These are phyloP conservation scores for Ochropleura leucogaster DNA, from an alignment of 2,888 invertebrate species.

Conservation along the genomic window DNA sequence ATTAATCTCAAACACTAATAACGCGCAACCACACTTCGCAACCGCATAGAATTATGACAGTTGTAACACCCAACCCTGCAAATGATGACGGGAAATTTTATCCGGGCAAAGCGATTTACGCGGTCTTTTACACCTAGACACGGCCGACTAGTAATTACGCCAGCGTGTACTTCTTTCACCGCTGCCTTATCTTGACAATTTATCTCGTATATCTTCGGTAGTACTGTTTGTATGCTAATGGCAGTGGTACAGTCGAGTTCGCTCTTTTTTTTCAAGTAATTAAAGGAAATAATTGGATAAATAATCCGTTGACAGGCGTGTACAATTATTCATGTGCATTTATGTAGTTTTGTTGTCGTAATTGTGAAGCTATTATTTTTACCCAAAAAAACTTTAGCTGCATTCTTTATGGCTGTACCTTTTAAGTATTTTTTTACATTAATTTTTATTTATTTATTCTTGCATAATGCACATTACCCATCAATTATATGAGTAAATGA, in stretches of 20 bases:
- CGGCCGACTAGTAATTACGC: slow-evolving; percentile 79
- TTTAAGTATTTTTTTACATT: slow-evolving; percentile 1
- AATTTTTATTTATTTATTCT: neutral
- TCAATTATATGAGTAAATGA: neutral
- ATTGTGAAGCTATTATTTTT: slow-evolving; percentile 27
- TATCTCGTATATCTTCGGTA: slow-evolving; percentile 83
- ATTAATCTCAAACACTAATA: slow-evolving; percentile 62
- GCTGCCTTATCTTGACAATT: slow-evolving; percentile 84
- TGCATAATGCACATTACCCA: neutral
- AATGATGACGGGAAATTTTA: slow-evolving; percentile 59
- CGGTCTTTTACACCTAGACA: slow-evolving; percentile 72
- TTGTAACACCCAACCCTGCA: slow-evolving; percentile 58
- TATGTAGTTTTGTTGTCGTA: slow-evolving; percentile 34
- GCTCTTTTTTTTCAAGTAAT: slow-evolving; percentile 59
- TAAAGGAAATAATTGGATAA: slow-evolving; percentile 60
- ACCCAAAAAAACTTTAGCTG: neutral
- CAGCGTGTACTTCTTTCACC: slow-evolving; percentile 82
- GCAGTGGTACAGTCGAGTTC: slow-evolving; percentile 69
- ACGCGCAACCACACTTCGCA: slow-evolving; percentile 53
- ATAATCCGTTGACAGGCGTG: slow-evolving; percentile 54
- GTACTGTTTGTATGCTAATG: slow-evolving; percentile 87
- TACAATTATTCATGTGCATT: slow-evolving; percentile 34
- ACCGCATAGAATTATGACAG: slow-evolving; percentile 67
- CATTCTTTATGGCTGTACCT: neutral
- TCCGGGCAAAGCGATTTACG: slow-evolving; percentile 63